Conservation (phyloP, 64 coral and sea anemone species). For the Porites australiensis region DNA sequence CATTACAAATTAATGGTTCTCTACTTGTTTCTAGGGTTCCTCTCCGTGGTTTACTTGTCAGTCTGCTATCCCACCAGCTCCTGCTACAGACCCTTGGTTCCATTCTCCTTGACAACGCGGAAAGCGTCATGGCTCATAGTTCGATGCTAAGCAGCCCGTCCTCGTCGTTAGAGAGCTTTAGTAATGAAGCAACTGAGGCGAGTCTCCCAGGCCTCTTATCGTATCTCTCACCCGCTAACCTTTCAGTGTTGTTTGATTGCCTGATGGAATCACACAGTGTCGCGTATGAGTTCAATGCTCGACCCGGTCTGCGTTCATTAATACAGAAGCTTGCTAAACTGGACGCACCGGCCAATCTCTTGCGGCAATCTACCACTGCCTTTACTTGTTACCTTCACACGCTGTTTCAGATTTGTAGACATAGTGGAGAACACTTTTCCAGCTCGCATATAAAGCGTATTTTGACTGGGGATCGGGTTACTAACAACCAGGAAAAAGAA, state of each 20-base stretch:
- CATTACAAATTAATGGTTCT: not conserved
- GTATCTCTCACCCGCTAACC: slow-evolving; percentile 93
- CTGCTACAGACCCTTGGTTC: slow-evolving; percentile 92
- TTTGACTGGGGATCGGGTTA: slow-evolving; percentile 88
- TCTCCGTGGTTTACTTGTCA: slow-evolving; percentile 87
- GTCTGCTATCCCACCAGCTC: slow-evolving; percentile 93
- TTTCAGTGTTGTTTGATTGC: slow-evolving; percentile 97
- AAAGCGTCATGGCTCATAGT: slow-evolving; percentile 53
- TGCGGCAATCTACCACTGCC: slow-evolving; percentile 96
- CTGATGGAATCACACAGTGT: slow-evolving; percentile 98
- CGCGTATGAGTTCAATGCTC: slow-evolving; percentile 96
- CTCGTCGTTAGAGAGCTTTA: slow-evolving; percentile 39
- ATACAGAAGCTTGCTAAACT: slow-evolving; percentile 95
- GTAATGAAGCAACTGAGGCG: slow-evolving; percentile 42
- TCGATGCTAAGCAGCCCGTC: slow-evolving; percentile 18
- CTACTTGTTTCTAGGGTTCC: slow-evolving; percentile 67
- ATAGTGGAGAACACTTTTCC: slow-evolving; percentile 96
- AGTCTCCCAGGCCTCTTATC: slow-evolving; percentile 83
- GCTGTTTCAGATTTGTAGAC: slow-evolving; percentile 96
- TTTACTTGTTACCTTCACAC: slow-evolving; percentile 97
- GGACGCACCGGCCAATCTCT: slow-evolving; percentile 88
- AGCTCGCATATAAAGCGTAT: slow-evolving; percentile 96
- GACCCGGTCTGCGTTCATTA: slow-evolving; percentile 88
- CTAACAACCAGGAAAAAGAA: slow-evolving; percentile 60
- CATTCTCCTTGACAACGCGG: slow-evolving; percentile 76